A percentile compares a stretch with the other conserved stretches of the same genome.
phyloP scores from a whole-genome alignment of 2,888 invertebrate genomes.

The Cheilosia vernalis region DNA sequence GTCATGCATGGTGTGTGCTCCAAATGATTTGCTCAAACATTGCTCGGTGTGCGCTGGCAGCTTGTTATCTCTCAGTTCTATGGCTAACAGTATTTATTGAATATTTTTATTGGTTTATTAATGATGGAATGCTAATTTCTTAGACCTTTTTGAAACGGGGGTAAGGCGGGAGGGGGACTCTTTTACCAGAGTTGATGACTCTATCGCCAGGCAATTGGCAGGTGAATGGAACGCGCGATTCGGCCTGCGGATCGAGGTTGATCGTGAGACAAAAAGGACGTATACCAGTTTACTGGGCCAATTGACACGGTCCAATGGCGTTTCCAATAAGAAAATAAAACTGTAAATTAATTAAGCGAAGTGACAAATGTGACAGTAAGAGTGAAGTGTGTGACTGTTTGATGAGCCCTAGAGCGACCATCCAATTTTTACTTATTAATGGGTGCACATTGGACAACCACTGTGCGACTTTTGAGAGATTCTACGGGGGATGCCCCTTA shows the following conservation, averaged over 20 bases:
- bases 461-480: no score
- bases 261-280: constrained; percentile 15
- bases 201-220: constrained; percentile 1
- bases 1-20: constrained; percentile 25
- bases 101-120: constrained; percentile 41
- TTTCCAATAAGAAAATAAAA: constrained; percentile 10
- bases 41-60: not conserved
- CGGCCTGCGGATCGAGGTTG: constrained; percentile 23
- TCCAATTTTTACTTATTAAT: not conserved
- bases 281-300: constrained; percentile 18
- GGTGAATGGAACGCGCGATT: constrained; percentile 17
- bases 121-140: constrained; percentile 35
- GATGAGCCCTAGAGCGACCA: not conserved
- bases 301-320: constrained; percentile 14
- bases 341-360: constrained; percentile 22
- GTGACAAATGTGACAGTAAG: constrained; percentile 14
- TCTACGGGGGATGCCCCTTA: no score
- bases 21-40: constrained; percentile 37
- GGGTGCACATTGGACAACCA: not conserved
- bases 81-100: constrained; percentile 37
- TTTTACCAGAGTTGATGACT: constrained; percentile 31
- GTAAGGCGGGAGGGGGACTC: not conserved
- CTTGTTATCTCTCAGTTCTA: not conserved
- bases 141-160: not conserved
- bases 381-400: not conserved